A percentile compares a stretch with the other conserved stretches of the same genome.
Conservation (phyloP, 2,113 vertebrate species). For the Laticauda laticaudata region DNA sequence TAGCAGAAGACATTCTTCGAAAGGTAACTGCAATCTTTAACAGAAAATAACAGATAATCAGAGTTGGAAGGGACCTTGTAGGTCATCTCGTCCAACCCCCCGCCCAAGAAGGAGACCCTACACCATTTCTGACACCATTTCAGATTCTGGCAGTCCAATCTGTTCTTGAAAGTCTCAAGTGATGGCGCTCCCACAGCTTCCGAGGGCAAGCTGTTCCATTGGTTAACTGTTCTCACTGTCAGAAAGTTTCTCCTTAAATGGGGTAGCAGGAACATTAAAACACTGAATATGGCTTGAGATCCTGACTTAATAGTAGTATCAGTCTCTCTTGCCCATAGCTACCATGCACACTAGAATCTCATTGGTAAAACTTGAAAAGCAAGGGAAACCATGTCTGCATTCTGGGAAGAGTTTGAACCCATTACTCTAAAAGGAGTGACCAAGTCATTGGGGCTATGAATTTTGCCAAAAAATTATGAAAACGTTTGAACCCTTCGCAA, state of each 20-base stretch:
- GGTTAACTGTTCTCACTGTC: too few relatives aligned
- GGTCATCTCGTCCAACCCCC: too few relatives aligned
- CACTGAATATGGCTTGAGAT: neutral
- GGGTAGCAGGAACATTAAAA: neutral
- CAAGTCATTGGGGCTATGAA: neutral
- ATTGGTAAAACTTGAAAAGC: neutral
- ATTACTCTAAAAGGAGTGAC: neutral
- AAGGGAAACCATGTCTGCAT: neutral
- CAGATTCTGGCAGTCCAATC: too few relatives aligned
- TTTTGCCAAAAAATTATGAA: neutral
- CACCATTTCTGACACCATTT: too few relatives aligned
- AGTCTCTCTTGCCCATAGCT: neutral
- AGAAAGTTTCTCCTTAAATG: too few relatives aligned
- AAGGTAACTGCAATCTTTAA: slow-evolving; percentile 77
- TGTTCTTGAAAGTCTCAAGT: too few relatives aligned
- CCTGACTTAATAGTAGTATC: neutral
- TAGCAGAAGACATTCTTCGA: slow-evolving; percentile 99
- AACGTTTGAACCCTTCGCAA: neutral
- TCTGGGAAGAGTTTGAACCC: neutral
- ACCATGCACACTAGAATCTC: neutral
- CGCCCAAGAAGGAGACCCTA: too few relatives aligned
- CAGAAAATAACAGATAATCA: neutral
- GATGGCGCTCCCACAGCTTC: too few relatives aligned
- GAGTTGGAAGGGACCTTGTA: too few relatives aligned
- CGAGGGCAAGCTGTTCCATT: too few relatives aligned